Conservation (phyloP, 2,888 invertebrate genomes). For the Apomyelois bistriatella region DNA sequence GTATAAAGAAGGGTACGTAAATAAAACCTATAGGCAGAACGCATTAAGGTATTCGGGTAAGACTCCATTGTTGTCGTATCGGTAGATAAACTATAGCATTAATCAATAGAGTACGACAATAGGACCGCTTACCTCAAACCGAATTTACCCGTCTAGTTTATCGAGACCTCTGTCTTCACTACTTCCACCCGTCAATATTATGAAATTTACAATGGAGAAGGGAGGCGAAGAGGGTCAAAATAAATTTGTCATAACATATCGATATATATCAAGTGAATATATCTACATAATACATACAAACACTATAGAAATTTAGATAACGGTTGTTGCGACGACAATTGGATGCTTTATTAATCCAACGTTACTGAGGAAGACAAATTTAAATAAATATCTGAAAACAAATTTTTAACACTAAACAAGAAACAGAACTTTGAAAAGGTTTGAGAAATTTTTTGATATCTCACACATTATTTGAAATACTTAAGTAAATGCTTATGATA, state of each 20-base stretch:
- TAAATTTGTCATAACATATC: constrained; percentile 33
- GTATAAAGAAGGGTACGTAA: constrained; percentile 52
- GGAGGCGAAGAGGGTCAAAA: constrained; percentile 28
- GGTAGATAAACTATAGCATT: constrained; percentile 74
- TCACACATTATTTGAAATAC: too few relatives aligned
- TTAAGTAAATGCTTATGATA: too few relatives aligned
- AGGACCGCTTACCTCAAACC: constrained; percentile 62
- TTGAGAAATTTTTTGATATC: too few relatives aligned
- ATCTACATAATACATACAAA: constrained; percentile 58
- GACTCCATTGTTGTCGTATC: constrained; percentile 76
- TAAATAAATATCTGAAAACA: constrained; percentile 25
- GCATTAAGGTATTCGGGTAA: constrained; percentile 69
- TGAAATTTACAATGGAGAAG: background rate
- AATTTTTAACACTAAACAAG: too few relatives aligned
- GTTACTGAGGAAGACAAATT: constrained; percentile 31
- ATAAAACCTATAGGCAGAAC: constrained; percentile 65
- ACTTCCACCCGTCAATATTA: constrained; percentile 13
- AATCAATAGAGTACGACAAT: constrained; percentile 73
- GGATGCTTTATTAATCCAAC: constrained; percentile 46
- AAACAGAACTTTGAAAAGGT: background rate
- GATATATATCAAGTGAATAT: constrained; percentile 48
- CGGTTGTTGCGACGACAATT: constrained; percentile 57
- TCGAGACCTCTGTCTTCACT: constrained; percentile 32
- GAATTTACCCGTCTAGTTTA: constrained; percentile 41
- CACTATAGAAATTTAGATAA: constrained; percentile 49